These are phyloP conservation scores for Buteo buteo DNA, from an alignment of 2,113 vertebrate species.

Conservation along the genomic window DNA sequence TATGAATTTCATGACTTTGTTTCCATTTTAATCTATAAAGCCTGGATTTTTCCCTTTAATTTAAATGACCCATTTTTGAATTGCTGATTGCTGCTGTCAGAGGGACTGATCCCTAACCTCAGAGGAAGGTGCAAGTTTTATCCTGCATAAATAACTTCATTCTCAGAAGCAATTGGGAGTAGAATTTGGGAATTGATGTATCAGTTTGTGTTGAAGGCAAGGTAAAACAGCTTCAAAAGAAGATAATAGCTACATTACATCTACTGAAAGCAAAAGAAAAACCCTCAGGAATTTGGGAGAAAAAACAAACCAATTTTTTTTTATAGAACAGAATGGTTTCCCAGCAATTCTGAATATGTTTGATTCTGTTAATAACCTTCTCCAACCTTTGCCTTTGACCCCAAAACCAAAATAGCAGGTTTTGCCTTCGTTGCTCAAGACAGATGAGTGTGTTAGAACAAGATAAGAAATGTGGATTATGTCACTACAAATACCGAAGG, in stretches of 20 bases:
- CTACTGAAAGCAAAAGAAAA: background rate
- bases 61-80: background rate
- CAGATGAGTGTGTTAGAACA: background rate
- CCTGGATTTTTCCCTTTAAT: background rate
- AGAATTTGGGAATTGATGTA: background rate
- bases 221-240: background rate
- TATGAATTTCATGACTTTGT: background rate
- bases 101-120: background rate
- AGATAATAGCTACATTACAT: background rate
- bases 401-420: background rate
- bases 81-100: background rate
- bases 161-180: background rate
- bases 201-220: background rate
- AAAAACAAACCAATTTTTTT: background rate
- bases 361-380: background rate
- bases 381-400: background rate
- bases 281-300: background rate
- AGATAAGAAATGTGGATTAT: background rate
- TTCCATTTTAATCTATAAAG: background rate
- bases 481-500: background rate
- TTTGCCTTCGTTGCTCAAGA: background rate
- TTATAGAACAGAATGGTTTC: background rate
- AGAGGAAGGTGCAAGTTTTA: background rate
- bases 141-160: background rate
- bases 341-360: background rate